phyloP scores from a whole-genome alignment of 53 echinoderm and acorn worm species.

The Hippasteria phrygiana region DNA sequence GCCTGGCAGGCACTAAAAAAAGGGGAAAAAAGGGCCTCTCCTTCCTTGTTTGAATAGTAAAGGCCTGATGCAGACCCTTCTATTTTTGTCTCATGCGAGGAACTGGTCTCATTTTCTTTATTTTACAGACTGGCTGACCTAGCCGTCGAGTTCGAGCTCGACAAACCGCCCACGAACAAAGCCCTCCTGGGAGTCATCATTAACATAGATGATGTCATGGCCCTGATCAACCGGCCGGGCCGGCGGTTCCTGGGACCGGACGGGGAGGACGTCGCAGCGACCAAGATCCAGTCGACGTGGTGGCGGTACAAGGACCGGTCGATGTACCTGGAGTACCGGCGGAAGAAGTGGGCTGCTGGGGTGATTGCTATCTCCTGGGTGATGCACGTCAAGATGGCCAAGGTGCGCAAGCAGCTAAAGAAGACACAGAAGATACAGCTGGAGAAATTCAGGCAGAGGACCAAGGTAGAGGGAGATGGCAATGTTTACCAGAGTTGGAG shows the following conservation, averaged over 20 bases:
- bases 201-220: conserved; percentile 86
- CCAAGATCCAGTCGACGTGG: conserved; percentile 92
- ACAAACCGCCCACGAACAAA: conserved; percentile 78
- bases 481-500: too few relatives aligned
- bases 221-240: conserved; percentile 85
- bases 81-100: not conserved
- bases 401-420: conserved; percentile 90
- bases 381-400: conserved; percentile 98
- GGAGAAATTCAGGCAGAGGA: conserved; percentile 70
- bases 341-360: conserved; percentile 97
- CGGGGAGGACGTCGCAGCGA: conserved; percentile 83
- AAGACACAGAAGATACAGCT: conserved; percentile 77
- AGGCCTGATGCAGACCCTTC: too few relatives aligned
- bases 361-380: conserved; percentile 98
- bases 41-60: too few relatives aligned
- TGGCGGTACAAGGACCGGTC: conserved; percentile 83
- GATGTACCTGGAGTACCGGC: conserved; percentile 87
- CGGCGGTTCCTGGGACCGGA: conserved; percentile 84
- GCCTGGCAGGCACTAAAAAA: too few relatives aligned
- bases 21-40: too few relatives aligned
- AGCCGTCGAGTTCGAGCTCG: conserved; percentile 90
- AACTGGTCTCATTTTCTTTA: not conserved
- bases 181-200: conserved; percentile 81
- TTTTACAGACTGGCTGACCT: conserved; percentile 88
- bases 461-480: conserved; percentile 66